Percentiles rank a stretch among this genome's conserved stretches.
Evolutionary conservation across 2,797 vertebrate species (phyloP).

Genomic region (Cyclura pinguis): DNA sequence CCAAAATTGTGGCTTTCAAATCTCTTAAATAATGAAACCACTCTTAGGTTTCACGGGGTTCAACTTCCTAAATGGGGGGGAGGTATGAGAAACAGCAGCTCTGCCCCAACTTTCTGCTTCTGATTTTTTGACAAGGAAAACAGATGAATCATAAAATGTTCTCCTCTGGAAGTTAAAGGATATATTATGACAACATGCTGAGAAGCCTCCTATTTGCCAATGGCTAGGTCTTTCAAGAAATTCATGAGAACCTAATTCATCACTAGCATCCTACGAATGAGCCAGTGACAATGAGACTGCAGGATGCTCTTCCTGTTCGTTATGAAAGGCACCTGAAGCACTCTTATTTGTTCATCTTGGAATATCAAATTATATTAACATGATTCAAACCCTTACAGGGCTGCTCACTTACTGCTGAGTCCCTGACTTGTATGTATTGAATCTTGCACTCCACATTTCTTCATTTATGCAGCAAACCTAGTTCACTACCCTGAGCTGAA

Average conservation of each 20-base stretch:
- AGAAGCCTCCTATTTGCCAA: neutral
- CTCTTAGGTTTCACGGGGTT: neutral
- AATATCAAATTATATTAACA: neutral
- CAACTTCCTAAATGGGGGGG: neutral
- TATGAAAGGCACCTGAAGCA: neutral
- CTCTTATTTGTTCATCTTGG: neutral
- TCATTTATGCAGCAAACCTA: slow-evolving; percentile 18
- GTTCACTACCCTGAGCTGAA: neutral
- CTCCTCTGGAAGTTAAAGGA: neutral
- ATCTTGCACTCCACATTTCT: neutral
- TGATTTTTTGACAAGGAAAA: slow-evolving; percentile 12
- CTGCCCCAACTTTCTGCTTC: neutral
- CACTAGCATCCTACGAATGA: slow-evolving; percentile 1
- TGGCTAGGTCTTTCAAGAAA: neutral
- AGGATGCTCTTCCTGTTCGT: neutral
- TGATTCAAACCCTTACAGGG: neutral
- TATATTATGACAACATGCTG: slow-evolving; percentile 8
- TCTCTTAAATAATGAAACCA: neutral
- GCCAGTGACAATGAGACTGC: neutral
- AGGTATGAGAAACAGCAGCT: neutral
- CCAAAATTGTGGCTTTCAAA: neutral
- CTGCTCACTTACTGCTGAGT: neutral
- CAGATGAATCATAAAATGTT: neutral
- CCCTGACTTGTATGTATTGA: neutral
- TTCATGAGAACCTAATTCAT: slow-evolving; percentile 7